phyloP scores from a whole-genome alignment of 2,113 vertebrate genomes.

The Myotis brandtii region DNA sequence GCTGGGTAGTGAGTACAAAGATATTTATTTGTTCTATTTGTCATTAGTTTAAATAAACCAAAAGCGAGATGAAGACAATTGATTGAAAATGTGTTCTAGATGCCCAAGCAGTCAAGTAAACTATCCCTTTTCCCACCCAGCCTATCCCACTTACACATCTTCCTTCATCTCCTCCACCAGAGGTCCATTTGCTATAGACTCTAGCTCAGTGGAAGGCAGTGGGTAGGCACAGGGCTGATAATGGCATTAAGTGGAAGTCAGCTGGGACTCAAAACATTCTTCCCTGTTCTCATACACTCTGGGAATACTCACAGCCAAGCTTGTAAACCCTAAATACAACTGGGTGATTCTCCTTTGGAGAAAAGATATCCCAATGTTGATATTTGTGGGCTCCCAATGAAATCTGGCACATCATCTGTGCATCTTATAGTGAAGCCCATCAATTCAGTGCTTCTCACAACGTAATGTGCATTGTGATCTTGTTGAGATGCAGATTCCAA shows the following conservation, averaged over 20 bases:
- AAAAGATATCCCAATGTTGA: background rate
- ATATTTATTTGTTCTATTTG: conserved; percentile 2
- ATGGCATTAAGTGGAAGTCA: background rate
- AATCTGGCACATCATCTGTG: background rate
- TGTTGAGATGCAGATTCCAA: background rate
- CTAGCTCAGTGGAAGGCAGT: background rate
- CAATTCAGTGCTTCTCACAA: background rate
- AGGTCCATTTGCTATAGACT: background rate
- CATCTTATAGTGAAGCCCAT: background rate
- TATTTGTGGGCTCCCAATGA: background rate
- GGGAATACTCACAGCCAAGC: background rate
- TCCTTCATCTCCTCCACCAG: background rate
- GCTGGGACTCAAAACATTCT: background rate
- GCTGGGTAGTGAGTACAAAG: background rate
- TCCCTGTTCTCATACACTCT: background rate
- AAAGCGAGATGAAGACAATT: conserved; percentile 24
- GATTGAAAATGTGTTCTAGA: background rate
- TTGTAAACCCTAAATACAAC: background rate
- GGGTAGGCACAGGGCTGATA: background rate
- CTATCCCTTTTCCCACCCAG: background rate
- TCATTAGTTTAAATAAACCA: conserved; percentile 34
- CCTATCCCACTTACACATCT: background rate
- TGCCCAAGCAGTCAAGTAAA: background rate
- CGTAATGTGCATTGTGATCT: background rate
- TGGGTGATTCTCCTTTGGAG: background rate